These are phyloP conservation scores for Mus minutoides DNA, from an alignment of 2,797 vertebrate genomes.

Conservation along the genomic window DNA sequence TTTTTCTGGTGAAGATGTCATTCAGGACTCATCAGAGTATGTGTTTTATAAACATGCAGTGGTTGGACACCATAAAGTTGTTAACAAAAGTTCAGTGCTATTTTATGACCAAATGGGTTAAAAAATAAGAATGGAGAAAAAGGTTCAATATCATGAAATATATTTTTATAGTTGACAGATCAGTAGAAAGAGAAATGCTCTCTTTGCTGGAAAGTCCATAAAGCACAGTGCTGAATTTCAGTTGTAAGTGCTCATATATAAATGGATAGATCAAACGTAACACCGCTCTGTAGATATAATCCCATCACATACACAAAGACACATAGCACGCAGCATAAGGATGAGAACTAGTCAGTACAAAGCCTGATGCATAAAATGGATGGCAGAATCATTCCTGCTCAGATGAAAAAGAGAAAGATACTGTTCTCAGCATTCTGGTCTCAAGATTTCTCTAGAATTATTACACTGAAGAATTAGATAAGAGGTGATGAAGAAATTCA, in stretches of 20 bases:
- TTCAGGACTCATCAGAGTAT: not conserved
- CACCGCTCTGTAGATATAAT: not conserved
- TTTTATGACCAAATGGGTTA: not conserved
- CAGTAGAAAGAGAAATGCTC: not conserved
- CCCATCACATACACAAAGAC: not conserved
- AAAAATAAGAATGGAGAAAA: not conserved
- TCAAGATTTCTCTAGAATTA: not conserved
- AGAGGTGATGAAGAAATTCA: not conserved
- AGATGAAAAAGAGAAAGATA: not conserved
- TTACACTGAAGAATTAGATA: not conserved
- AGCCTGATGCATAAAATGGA: not conserved
- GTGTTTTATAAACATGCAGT: not conserved
- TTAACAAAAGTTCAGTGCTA: not conserved
- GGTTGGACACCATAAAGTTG: not conserved
- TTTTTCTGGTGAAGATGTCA: not conserved
- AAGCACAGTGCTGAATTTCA: not conserved
- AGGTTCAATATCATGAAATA: not conserved
- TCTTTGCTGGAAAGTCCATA: not conserved
- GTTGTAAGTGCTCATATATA: not conserved
- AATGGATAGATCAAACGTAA: not conserved
- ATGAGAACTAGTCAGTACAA: not conserved
- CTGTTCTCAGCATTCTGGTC: not conserved
- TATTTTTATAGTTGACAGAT: not conserved
- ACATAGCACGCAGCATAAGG: rapidly evolving
- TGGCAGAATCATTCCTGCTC: not conserved